These are phyloP conservation scores for Labeo calbasu DNA, from an alignment of 2,797 vertebrate species.

Conservation along the genomic window DNA sequence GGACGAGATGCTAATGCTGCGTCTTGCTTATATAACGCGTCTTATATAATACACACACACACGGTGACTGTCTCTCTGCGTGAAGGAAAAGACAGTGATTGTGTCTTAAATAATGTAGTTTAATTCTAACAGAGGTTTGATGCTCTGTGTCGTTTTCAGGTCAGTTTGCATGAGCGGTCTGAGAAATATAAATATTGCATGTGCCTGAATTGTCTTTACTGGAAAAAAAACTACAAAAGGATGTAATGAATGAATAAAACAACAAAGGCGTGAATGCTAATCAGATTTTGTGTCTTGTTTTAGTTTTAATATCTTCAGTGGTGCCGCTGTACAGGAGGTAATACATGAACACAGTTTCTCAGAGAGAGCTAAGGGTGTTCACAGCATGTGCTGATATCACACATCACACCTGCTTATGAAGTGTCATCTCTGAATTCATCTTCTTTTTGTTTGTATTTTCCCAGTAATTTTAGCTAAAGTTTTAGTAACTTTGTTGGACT, in stretches of 20 bases:
- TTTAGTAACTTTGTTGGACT: too few relatives aligned
- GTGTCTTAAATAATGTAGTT: not conserved
- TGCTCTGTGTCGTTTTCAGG: slow-evolving; percentile 5
- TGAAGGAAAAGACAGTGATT: not conserved
- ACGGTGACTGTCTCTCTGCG: not conserved
- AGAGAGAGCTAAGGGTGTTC: not conserved
- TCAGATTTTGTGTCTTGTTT: not conserved
- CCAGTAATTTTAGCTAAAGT: too few relatives aligned
- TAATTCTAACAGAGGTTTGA: not conserved
- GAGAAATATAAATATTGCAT: not conserved
- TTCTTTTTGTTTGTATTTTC: too few relatives aligned
- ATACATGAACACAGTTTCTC: not conserved
- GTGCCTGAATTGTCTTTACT: not conserved
- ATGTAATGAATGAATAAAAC: slow-evolving; percentile 1
- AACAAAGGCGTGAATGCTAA: not conserved
- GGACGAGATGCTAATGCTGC: not conserved
- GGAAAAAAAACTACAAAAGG: not conserved
- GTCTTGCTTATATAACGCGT: not conserved
- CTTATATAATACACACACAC: not conserved
- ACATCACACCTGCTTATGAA: too few relatives aligned
- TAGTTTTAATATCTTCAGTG: not conserved
- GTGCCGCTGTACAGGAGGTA: not conserved
- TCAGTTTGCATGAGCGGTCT: not conserved
- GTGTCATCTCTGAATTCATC: not conserved
- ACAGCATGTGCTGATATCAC: not conserved